Base-by-base conservation (phyloP, 1,140 invertebrate genomes). In the Sinonovacula constricta region DNA sequence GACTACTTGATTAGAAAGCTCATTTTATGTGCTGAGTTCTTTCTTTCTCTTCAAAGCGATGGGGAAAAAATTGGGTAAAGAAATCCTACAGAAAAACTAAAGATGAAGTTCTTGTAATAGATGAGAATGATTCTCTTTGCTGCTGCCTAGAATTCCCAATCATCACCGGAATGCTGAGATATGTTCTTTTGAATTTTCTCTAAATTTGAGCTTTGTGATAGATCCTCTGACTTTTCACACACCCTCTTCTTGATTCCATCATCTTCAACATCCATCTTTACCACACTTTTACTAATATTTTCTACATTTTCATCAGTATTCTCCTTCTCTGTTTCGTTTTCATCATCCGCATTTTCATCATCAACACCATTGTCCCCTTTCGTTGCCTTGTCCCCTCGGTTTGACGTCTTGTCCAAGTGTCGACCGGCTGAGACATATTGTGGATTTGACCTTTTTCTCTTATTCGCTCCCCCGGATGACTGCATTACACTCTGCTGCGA, bases 391-490 rank as follows among this genome's bases (percentile, higher is more conserved):
- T 67, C 62, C 26, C 36, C 45, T 26, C 51, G 69, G 68, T 59
- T 78, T 18, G 70, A 79, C 10, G 85, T 88, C 60, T 85, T 84
- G 51, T 89, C 89, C 80, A 96, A 94, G 88, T 97, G 95, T 94
- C 96, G 95, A 65, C 97, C 96, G 2, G 96, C 97, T 90, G 98
- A 98, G 0, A 99, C 97, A 96, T 97, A 98, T 91, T 99, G 97
- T 0, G 98, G 98, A 33, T 97, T 96, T 0, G 96, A 96, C 0
- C 97, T 96, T 92, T 99, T 99, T 71, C 97, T 93, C 74, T 97
- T 85, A 88, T 92, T 87, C 65, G 90, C 57, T 94, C 83, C 77
- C 10, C 82, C 69, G 7, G 79, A 30, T n/a, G n/a, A n/a, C 4
- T 70, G 81, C 31, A 80, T 39, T 12, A 68, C 60, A 63, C 39